Evolutionary conservation across 2,797 vertebrate genomes (phyloP).

Genomic region (Alosa sapidissima): DNA sequence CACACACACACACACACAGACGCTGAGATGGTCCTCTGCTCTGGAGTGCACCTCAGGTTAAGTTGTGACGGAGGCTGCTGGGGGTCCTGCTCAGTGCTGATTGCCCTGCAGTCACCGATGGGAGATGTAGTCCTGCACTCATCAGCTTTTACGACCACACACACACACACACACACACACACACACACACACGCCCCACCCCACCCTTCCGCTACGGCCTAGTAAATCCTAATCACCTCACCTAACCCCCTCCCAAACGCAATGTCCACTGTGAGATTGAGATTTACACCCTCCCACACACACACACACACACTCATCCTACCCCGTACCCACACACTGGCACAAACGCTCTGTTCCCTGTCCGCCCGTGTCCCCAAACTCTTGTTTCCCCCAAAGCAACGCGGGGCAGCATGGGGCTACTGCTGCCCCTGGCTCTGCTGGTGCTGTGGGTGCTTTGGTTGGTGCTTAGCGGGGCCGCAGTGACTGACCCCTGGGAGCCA

Average conservation of each 20-base stretch:
- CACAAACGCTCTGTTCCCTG: background rate
- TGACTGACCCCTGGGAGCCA: constrained; percentile 51
- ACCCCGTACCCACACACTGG: background rate
- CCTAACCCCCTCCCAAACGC: constrained; percentile 16
- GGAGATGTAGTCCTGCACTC: constrained; percentile 37
- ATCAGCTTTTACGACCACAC: constrained; percentile 13
- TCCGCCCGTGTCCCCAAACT: background rate
- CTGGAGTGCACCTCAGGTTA: background rate
- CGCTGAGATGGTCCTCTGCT: background rate
- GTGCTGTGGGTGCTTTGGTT: constrained; percentile 40
- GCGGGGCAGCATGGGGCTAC: constrained; percentile 32
- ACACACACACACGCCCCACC: background rate
- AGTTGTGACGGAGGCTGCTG: background rate
- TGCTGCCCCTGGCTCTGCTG: constrained; percentile 35
- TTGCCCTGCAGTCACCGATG: constrained; percentile 10
- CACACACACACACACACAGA: background rate
- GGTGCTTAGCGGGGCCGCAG: background rate
- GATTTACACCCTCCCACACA: constrained; percentile 28
- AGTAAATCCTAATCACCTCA: constrained; percentile 34
- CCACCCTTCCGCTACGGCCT: background rate
- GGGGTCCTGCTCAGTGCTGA: background rate
- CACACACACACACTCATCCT: background rate
- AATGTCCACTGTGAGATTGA: constrained; percentile 34
- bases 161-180: background rate
- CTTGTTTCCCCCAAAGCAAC: background rate